These are phyloP conservation scores for Phylloscopus trochilus DNA, from an alignment of 2,113 vertebrate species.

Conservation along the genomic window DNA sequence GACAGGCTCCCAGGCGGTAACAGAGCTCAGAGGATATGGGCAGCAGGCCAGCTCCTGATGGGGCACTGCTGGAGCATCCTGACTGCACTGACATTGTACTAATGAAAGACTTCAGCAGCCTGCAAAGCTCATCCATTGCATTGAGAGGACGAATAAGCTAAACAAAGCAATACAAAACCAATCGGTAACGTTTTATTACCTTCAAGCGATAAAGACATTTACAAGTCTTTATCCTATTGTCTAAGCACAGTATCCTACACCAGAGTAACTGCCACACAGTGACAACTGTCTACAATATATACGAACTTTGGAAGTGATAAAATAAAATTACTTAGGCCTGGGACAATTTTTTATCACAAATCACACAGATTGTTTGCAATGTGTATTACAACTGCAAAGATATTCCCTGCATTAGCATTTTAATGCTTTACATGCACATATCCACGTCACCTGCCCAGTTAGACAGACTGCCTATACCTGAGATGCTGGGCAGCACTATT, in stretches of 20 bases:
- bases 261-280: not conserved
- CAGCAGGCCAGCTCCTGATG: constrained; percentile 83
- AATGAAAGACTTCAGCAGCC: constrained; percentile 90
- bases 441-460: not conserved
- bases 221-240: not conserved
- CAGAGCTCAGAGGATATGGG: constrained; percentile 93
- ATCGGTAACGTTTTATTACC: not conserved
- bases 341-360: not conserved
- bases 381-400: not conserved
- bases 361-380: not conserved
- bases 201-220: not conserved
- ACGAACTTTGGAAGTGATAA: not conserved
- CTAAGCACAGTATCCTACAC: not conserved
- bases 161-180: not conserved
- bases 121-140: constrained; percentile 94
- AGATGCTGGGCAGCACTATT: not conserved
- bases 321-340: not conserved
- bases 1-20: constrained; percentile 93
- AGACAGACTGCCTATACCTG: not conserved
- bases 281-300: not conserved
- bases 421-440: not conserved
- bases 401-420: not conserved
- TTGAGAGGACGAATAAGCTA: constrained; percentile 96
- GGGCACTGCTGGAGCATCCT: constrained; percentile 58
- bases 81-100: constrained; percentile 69